Base-by-base conservation (phyloP, 2,113 vertebrate genomes). In the Anthoscopus minutus region DNA sequence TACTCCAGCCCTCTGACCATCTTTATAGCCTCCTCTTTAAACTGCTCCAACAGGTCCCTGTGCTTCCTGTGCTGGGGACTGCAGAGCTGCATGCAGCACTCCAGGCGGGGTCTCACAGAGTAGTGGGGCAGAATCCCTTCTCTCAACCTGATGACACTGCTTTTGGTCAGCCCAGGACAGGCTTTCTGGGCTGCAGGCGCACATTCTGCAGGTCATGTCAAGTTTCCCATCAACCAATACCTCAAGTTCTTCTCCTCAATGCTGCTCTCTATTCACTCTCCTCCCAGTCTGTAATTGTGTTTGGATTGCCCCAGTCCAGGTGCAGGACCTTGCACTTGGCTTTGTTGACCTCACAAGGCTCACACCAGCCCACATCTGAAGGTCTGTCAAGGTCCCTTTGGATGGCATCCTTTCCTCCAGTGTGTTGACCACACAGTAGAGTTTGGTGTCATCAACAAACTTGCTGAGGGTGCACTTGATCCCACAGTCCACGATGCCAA, bases 401-500 rank as follows among this genome's bases (percentile, higher is more conserved):
- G 28, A 78, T n/a, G 44, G 31, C 54, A 89, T 10, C 18, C 42
- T 13, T 47, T 44, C 71, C 51, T 37, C 22, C 71, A 67, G 44
- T 6, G 31, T 21, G 21, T 7, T 67, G 50, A 35, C 25, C 5
- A 31, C 17, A 58, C 27, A 31, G 25, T 1, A 0, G 44, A 50
- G 44, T 37, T 44, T 67, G 61, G 37, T 58, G 37, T 18, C 21
- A 51, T 22, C 1, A 1, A 50, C 37, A 44, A 50, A 76, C 17
- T 7, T 57, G 60, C 60, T 21, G 70, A 74, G 30, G 35, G 60
- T 42, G 25, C 24, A n/a, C 70, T 66, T 3, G 0, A 35, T 31
- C 44, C 82, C 51, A 74, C 10, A 1, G 0, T 17, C 44, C 61
- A 42, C 1, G 0, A 1, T 20, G 45, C 44, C 71, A 76, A 35